Evolutionary conservation across 92 coral and sea anemone genomes (phyloP).

Genomic region (Plumapathes pennacea): DNA sequence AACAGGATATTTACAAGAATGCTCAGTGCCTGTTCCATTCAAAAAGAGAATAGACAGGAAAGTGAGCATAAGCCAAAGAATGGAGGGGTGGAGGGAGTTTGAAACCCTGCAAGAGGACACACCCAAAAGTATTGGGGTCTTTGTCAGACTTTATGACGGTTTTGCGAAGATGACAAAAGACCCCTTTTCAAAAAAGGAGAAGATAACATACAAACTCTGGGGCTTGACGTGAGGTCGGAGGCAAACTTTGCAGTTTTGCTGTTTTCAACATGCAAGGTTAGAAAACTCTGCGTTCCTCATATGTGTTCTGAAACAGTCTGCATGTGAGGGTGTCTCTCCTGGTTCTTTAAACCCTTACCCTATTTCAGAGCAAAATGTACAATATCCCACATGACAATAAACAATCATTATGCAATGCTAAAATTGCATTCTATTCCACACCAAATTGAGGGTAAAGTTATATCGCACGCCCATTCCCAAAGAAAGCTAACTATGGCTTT

Average conservation of each 20-base stretch:
- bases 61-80: neutral
- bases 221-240: neutral
- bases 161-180: neutral
- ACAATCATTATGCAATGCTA: too few relatives aligned
- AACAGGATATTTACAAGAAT: conserved; percentile 7
- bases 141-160: neutral
- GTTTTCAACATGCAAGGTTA: conserved; percentile 2
- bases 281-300: too few relatives aligned
- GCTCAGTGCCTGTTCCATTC: conserved; percentile 2
- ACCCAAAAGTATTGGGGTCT: neutral
- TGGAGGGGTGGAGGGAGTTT: neutral
- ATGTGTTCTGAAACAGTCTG: too few relatives aligned
- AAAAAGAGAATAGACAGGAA: neutral
- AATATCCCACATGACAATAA: too few relatives aligned
- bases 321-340: too few relatives aligned
- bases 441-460: too few relatives aligned
- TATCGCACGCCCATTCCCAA: too few relatives aligned
- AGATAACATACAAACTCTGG: neutral
- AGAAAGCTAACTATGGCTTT: too few relatives aligned
- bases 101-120: neutral
- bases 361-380: too few relatives aligned
- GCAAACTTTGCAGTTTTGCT: conserved; percentile 6
- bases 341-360: too few relatives aligned
- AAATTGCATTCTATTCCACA: too few relatives aligned
- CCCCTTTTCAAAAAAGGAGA: neutral